Evolutionary conservation across 2,113 vertebrate species (phyloP), one percentile per base, ranked within the genome.

Genomic region (Macquaria australasica): DNA sequence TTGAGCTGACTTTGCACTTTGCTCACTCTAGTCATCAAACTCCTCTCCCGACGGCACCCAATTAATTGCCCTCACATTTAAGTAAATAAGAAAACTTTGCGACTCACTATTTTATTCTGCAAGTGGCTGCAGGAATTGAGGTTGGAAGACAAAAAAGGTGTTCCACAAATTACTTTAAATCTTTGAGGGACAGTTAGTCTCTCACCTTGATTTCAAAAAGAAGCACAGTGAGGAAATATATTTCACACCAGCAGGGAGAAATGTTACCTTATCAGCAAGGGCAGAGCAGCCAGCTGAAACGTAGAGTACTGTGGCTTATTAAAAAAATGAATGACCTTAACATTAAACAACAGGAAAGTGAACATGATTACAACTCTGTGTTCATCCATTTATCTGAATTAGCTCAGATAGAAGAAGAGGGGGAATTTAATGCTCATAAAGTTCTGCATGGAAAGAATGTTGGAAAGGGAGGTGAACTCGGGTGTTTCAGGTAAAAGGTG

Each of bases 121-220:
- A 60, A 50, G 53, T 62, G 23, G 67, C 34, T 50, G 50, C 59
- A 48, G 14, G 5, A 58, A 69, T 70, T 34, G 20, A 50, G 25
- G 15, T 20, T 31, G 28, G 15, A 51, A 70, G 14, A 39, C 39
- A 48, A 31, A 62, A 56, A 62, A 77, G 14, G 70, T 37, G 10
- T 68, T 76, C 43, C 37, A 58, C 43, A 77, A 67, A 75, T 60
- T 20, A 71, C 20, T 50, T 39, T 2, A 55, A 55, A 25, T 60
- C 39, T 73, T 77, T 80, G n/a, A 77, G 72, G 51, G 58, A 83
- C 71, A 71, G 70, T 39, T 14, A 21, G 23, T 66, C 59, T 69
- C 64, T 83, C 34, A 48, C 82, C 67, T 78, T 81, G 48, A 77
- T 66, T 76, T 59, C 18, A 60, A 66, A 74, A 50, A 69, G 14